These are phyloP conservation scores for Dendrolimus houi DNA, from an alignment of 2,888 invertebrate genomes.

Conservation along the genomic window DNA sequence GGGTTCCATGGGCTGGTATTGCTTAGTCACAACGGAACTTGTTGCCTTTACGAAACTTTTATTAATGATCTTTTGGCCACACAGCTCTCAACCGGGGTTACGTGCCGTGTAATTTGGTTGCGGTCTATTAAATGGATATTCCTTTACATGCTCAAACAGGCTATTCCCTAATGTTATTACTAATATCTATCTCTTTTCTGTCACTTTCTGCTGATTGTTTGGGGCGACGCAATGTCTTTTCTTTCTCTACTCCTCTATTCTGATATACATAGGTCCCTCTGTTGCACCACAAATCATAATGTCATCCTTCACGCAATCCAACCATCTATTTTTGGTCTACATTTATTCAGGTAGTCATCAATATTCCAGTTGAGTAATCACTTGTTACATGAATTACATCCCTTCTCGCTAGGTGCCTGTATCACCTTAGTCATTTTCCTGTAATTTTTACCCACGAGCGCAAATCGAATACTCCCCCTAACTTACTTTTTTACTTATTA, in stretches of 20 bases:
- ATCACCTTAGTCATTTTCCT: too few relatives aligned
- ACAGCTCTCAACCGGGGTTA: constrained; percentile 18
- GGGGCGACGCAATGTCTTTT: too few relatives aligned
- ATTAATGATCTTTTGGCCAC: constrained; percentile 38
- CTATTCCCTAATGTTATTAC: neutral
- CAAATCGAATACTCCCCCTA: too few relatives aligned
- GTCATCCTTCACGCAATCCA: too few relatives aligned
- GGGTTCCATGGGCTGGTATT: constrained; percentile 16
- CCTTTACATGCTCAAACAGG: neutral
- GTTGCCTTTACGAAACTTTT: constrained; percentile 50
- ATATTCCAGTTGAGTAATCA: neutral
- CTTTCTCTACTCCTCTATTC: too few relatives aligned
- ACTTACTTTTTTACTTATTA: too few relatives aligned
- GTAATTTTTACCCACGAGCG: too few relatives aligned
- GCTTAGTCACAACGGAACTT: constrained; percentile 50
- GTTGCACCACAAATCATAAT: too few relatives aligned
- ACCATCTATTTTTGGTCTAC: too few relatives aligned
- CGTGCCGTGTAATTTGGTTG: constrained; percentile 34
- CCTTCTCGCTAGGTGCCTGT: neutral
- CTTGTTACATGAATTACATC: constrained; percentile 11
- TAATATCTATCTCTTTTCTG: neutral
- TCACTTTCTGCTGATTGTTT: too few relatives aligned
- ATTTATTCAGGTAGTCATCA: neutral
- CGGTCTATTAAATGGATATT: constrained; percentile 17
- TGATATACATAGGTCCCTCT: too few relatives aligned